Evolutionary conservation across 2,113 vertebrate genomes (phyloP).

Genomic region (Pipra filicauda): DNA sequence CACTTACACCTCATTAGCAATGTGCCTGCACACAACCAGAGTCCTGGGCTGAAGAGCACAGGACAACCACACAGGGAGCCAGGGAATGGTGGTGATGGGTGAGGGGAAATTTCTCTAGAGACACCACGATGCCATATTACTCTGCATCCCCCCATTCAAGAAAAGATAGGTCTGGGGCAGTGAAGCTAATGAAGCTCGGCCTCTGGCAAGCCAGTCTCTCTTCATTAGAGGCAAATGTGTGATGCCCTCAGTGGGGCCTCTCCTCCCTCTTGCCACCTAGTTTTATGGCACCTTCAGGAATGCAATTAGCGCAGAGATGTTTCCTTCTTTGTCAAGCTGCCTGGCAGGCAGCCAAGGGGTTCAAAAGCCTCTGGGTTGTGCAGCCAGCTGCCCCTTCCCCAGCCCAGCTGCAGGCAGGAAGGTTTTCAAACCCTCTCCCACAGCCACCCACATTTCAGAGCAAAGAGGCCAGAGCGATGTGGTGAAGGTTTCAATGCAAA

Average conservation of each 20-base stretch:
- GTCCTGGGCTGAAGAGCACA: background rate
- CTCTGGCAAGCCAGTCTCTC: background rate
- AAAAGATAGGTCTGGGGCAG: background rate
- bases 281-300: constrained; percentile 54
- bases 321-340: constrained; percentile 33
- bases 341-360: constrained; percentile 29
- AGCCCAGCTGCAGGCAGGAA: background rate
- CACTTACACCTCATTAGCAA: background rate
- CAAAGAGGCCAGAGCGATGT: background rate
- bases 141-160: too few relatives aligned
- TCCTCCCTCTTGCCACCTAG: background rate
- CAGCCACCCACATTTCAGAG: background rate
- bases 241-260: constrained; percentile 29
- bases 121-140: background rate
- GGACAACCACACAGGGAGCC: background rate
- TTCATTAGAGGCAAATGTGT: background rate
- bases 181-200: constrained; percentile 22
- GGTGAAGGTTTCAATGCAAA: background rate
- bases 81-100: background rate
- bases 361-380: background rate
- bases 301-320: constrained; percentile 44
- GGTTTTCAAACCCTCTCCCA: background rate
- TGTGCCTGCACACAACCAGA: background rate
- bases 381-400: background rate
- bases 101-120: background rate